phyloP scores from a whole-genome alignment of 2,797 vertebrate genomes.

The Melanotaenia maccullochi region DNA sequence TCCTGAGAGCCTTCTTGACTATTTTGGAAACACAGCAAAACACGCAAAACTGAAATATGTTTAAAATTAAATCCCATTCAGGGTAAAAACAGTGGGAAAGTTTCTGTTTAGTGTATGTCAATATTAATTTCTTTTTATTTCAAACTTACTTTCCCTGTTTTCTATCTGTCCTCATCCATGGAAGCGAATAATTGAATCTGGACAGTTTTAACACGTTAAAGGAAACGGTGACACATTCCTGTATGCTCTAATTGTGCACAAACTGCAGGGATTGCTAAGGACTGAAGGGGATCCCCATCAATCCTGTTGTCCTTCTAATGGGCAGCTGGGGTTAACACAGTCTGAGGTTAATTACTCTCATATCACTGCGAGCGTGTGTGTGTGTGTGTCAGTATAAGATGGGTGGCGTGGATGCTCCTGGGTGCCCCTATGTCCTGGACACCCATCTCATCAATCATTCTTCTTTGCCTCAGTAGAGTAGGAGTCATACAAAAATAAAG shows the following conservation, averaged over 20 bases:
- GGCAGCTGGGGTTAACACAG: constrained; percentile 83
- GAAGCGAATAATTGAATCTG: background rate
- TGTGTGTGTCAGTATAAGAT: constrained; percentile 59
- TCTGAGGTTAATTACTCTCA: constrained; percentile 89
- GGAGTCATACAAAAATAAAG: constrained; percentile 58
- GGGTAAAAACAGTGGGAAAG: background rate
- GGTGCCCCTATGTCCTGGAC: constrained; percentile 73
- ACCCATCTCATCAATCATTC: constrained; percentile 84
- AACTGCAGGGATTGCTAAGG: constrained; percentile 66
- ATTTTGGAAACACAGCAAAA: constrained; percentile 43
- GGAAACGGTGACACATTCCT: constrained; percentile 30
- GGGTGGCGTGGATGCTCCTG: constrained; percentile 75
- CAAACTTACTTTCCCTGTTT: background rate
- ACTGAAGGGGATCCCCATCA: constrained; percentile 81
- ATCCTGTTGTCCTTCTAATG: constrained; percentile 87
- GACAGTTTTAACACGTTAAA: constrained; percentile 11
- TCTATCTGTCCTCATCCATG: background rate
- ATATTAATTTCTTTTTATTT: no score
- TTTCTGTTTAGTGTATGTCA: background rate
- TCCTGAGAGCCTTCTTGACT: constrained; percentile 45
- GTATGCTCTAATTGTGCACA: constrained; percentile 46
- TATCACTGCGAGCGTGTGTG: constrained; percentile 62
- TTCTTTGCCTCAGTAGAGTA: constrained; percentile 56
- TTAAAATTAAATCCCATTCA: constrained; percentile 18
- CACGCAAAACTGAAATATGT: constrained; percentile 12